Base-by-base conservation (phyloP, 2,797 vertebrate species). In the Phrynocephalus vlangalii region DNA sequence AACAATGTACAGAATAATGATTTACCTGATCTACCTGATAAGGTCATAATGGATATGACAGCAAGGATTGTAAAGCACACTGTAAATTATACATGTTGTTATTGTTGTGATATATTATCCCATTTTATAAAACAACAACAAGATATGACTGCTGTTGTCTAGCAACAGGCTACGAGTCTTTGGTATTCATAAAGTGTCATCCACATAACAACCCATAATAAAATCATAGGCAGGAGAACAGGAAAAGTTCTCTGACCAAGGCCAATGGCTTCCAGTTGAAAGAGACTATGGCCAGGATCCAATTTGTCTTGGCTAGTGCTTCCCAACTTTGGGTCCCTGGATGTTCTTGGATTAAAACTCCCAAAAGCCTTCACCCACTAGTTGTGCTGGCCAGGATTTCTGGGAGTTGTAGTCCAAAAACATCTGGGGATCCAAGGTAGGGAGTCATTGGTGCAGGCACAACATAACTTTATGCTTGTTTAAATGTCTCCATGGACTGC, bases 121-220 rank as follows among this genome's bases (percentile, higher is more conserved):
- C 48, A 33, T 79, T 86, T 79, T 86, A 70, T 79, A 84, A 75
- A 24, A 63, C 22, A 79, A 24, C n/a, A 26, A 48, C 38, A 87
- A 83, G 33, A 76, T 33, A 63, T 67, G n/a, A 11, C 38, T 52
- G 30, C 10, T 48, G 16, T 22, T 79, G 79, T 86, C 85, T 79
- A 6, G 66, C 6, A 56, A 78, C 38, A 60, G 67, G 11, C 48
- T 86, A 48, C 50, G 5, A 18, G 6, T 66, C 18, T 33, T 84
- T 84, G 50, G 7, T 67, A 77, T 38, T 38, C 73, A 38, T 20
- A 67, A 87, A 71, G 20, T 76, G 22, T 28, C 48, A 52, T 76
- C 66, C 26, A 48, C 38, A 13, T 26, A 11, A 82, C 6, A 26
- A 24, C 15, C 26, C 67, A 52, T 30, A 72, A 52, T 50, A 48